Evolutionary conservation across 2,113 vertebrate genomes (phyloP), one percentile per base, ranked within the genome.

Genomic region (Empidonax traillii): DNA sequence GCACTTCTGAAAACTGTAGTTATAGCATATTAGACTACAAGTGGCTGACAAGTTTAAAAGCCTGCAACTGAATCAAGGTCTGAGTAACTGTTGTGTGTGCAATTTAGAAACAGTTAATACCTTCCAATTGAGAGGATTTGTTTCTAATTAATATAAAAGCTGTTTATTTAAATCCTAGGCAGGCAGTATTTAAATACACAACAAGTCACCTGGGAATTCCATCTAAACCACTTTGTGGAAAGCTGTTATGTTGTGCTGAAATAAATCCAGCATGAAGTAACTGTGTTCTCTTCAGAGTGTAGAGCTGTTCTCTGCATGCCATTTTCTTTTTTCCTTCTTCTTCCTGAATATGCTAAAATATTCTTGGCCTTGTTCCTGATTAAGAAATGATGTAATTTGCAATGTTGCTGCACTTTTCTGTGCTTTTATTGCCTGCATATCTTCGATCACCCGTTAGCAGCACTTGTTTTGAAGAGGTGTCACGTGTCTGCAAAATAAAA

Each of bases 71-170:
- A 94, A 96, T 96, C 85, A 72, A 94, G 81, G 53, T 86, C 79
- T 67, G 47, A 74, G 68, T 88, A 93, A 92, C 68, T 41, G 46
- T 78, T 95, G 56, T 68, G 39, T 85, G 58, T 66, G 53, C 66
- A 86, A 86, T 94, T 93, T 90, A 85, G 78, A 71, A 89, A 77
- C 84, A 76, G 90, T 79, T 96, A 84, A 95, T 90, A 68, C 85
- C 85, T 95, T 89, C 69, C 90, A 94, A 74, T 90, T 89, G 85
- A 94, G 90, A 89, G 75, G 87, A 95, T 95, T 96, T 95, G 69
- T 93, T 94, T 97, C 94, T 96, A 94, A 95, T 96, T 96, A 88
- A 86, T 88, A 85, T 91, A 87, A 94, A 94, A 96, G 90, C 85
- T 96, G 89, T 97, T 97, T 95, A 91, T 94, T 96, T 89, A 92